Base-by-base conservation (phyloP, 2,888 invertebrate genomes). In the Allophyes oxyacanthae region DNA sequence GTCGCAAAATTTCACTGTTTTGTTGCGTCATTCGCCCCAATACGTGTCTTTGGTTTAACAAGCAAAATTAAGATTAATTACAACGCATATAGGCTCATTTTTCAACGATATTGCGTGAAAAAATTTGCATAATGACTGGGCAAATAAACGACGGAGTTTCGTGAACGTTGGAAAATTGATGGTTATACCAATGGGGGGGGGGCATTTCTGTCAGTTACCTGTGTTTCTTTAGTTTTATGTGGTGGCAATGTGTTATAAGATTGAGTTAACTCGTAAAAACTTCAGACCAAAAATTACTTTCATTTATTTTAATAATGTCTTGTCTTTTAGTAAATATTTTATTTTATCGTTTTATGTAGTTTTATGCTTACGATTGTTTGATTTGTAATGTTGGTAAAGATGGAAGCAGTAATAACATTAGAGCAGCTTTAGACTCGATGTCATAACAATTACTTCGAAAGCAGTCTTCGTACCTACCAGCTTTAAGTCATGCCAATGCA, bases 111-210 rank as follows among this genome's bases (percentile, higher is more conserved):
- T 42, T 59, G 50, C 42, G 13, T 28, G 45, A 58, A 70, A 25
- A 56, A 78, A 83, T 87, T 84, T 83, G 80, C 83, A 86, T 88
- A 87, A 86, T 85, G 81, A 83, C 73, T 69, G 66, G 72, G 77
- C 71, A 77, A 83, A 84, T 83, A 84, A 84, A 83, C 78, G 77
- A 78, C 61, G 70, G 71, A 68, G 73, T 78, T 81, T 83, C 77
- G 72, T 65, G 55, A 44, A 51, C 44, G 36, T 44, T 20, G 44
- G 46, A 13, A 69, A 78, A 82, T 81, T 82, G 78, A 79, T 79
- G 75, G 73, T 72, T 60, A 28, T 57, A 43, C 42, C 69, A 46
- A 74, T 69, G 62, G 72, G 67, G 70, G 62, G 72, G 67, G 70
- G 56, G 66, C 48, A 71, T 70, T 73, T 67, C 59, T 68, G 65